Conservation (phyloP, 2,888 invertebrate genomes). For the Synanthedon tipuliformis region DNA sequence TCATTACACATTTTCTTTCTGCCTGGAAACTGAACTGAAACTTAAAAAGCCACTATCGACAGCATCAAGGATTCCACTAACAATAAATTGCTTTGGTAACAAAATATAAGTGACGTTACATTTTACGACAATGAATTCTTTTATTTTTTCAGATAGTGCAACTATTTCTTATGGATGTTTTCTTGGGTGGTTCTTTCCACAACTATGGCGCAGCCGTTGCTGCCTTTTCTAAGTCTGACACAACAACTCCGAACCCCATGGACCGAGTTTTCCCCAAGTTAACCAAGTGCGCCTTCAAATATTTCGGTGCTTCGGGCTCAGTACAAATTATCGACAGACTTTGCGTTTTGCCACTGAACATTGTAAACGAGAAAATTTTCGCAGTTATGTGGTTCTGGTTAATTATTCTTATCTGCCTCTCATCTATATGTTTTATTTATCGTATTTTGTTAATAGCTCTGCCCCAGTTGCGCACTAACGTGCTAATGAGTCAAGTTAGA, state of each 20-base stretch:
- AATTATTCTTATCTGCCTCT: conserved; percentile 71
- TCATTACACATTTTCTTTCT: too few relatives aligned
- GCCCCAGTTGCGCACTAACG: conserved; percentile 69
- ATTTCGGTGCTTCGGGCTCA: conserved; percentile 72
- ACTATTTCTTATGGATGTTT: conserved; percentile 75
- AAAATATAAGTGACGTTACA: too few relatives aligned
- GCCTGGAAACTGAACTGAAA: too few relatives aligned
- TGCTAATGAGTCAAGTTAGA: conserved; percentile 73
- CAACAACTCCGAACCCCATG: conserved; percentile 73
- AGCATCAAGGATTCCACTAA: too few relatives aligned
- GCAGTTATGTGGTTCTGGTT: conserved; percentile 83
- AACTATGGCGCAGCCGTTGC: conserved; percentile 71
- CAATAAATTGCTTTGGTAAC: too few relatives aligned
- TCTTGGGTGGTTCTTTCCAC: conserved; percentile 73
- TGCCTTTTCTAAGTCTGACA: conserved; percentile 50
- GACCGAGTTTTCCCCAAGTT: conserved; percentile 76
- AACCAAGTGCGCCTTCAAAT: conserved; percentile 73
- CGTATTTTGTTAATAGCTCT: conserved; percentile 69
- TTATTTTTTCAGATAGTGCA: conserved; percentile 66
- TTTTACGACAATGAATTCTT: conserved; percentile 18
- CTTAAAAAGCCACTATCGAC: too few relatives aligned
- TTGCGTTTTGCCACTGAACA: conserved; percentile 82
- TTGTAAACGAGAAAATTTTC: conserved; percentile 84
- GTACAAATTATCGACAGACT: conserved; percentile 71
- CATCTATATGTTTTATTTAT: conserved; percentile 75